Evolutionary conservation across 2,797 vertebrate genomes (phyloP).

Genomic region (Neosilurus hyrtlii): DNA sequence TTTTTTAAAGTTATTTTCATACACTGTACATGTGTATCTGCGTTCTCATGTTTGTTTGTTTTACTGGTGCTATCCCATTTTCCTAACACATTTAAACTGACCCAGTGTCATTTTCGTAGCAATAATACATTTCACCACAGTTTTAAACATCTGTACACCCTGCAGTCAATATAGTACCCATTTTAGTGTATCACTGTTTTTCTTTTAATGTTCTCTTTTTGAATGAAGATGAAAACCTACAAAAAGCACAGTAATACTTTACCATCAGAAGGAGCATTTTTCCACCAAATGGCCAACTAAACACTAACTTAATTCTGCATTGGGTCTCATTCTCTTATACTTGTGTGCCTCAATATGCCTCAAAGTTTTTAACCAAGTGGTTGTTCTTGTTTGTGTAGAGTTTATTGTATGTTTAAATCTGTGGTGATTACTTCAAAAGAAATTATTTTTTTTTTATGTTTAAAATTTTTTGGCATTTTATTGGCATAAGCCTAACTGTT

Average conservation of each 20-base stretch:
- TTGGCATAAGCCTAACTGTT: no score
- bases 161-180: conserved; percentile 2
- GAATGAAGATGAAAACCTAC: conserved; percentile 37
- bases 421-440: conserved; percentile 13
- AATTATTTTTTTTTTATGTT: background rate
- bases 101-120: conserved; percentile 52
- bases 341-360: conserved; percentile 52
- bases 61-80: conserved; percentile 40
- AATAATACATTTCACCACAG: conserved; percentile 48
- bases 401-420: conserved; percentile 6
- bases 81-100: conserved; percentile 33
- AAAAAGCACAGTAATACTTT: conserved; percentile 48
- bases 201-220: conserved; percentile 3
- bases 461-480: no score
- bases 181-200: conserved; percentile 10
- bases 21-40: conserved; percentile 33
- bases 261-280: conserved; percentile 33
- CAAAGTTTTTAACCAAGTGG: conserved; percentile 39
- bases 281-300: conserved; percentile 53
- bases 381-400: conserved; percentile 35
- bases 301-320: conserved; percentile 51
- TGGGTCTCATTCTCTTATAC: conserved; percentile 37
- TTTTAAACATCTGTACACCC: conserved; percentile 31
- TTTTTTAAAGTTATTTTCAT: conserved; percentile 30
- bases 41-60: conserved; percentile 41